Evolutionary conservation across 2,888 invertebrate species (phyloP).

Genomic region (Apamea crenata): DNA sequence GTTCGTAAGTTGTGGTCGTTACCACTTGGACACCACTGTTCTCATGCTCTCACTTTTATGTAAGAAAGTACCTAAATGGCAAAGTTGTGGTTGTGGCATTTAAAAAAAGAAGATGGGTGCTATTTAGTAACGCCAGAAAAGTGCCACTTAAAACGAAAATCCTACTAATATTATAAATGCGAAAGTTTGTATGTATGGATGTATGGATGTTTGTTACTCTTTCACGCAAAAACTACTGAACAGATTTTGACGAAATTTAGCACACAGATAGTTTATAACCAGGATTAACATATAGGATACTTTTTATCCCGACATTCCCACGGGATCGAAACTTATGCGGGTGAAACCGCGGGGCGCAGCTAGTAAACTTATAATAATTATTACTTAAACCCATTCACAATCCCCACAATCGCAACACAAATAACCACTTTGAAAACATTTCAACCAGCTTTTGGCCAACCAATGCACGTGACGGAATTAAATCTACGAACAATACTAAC

Average conservation of each 20-base stretch:
- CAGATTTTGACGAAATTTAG: too few species aligned
- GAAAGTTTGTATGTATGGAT: too few species aligned
- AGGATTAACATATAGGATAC: too few species aligned
- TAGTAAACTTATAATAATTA: not conserved
- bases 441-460: not conserved
- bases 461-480: slow-evolving; percentile 11
- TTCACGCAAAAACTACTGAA: too few species aligned
- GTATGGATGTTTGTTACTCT: too few species aligned
- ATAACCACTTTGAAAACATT: not conserved
- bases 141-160: not conserved
- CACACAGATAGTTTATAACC: too few species aligned
- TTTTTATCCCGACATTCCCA: too few species aligned
- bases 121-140: not conserved
- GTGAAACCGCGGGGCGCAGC: too few species aligned
- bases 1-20: not conserved
- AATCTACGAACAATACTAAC: slow-evolving; percentile 22
- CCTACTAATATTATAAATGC: too few species aligned
- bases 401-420: not conserved
- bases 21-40: not conserved
- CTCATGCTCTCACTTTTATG: not conserved
- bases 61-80: not conserved
- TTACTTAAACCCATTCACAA: not conserved
- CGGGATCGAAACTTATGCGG: too few species aligned
- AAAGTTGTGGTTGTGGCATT: not conserved
- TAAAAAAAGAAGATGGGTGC: not conserved